A percentile compares a stretch with the other conserved stretches of the same genome.
Evolutionary conservation across 2,797 vertebrate species (phyloP).

Genomic region (Anguilla anguilla): DNA sequence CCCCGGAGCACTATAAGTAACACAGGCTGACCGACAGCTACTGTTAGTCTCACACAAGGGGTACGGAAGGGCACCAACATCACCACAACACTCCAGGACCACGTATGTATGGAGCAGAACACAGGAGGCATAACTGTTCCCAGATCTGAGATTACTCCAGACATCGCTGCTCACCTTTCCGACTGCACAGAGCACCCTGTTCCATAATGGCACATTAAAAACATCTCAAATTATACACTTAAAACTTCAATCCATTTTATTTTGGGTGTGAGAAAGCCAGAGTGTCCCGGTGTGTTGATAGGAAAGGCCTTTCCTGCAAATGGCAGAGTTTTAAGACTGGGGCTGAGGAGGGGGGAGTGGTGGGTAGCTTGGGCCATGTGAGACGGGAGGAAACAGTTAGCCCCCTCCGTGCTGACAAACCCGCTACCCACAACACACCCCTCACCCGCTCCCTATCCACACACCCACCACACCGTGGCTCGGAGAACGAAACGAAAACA

Average conservation of each 20-base stretch:
- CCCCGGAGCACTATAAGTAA: constrained; percentile 45
- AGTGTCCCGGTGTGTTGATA: constrained; percentile 36
- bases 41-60: constrained; percentile 42
- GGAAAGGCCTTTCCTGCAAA: constrained; percentile 16
- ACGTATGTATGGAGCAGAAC: constrained; percentile 18
- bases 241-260: constrained; percentile 36
- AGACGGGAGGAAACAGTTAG: constrained; percentile 20
- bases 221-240: constrained; percentile 43
- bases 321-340: constrained; percentile 56
- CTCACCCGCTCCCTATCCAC: constrained; percentile 33
- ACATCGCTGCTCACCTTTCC: constrained; percentile 39
- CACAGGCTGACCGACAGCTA: constrained; percentile 48
- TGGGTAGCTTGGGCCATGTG: neutral
- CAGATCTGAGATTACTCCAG: constrained; percentile 33
- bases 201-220: constrained; percentile 41
- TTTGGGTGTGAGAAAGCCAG: constrained; percentile 31
- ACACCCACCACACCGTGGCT: constrained; percentile 46
- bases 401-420: neutral
- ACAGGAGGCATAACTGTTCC: constrained; percentile 24
- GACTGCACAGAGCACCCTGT: constrained; percentile 38
- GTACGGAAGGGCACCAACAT: constrained; percentile 39
- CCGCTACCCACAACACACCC: neutral
- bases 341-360: constrained; percentile 25
- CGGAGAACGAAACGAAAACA: constrained; percentile 60
- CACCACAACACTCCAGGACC: constrained; percentile 37